Conservation (phyloP, 2,888 invertebrate species). For the Dicyrtomina minuta region DNA sequence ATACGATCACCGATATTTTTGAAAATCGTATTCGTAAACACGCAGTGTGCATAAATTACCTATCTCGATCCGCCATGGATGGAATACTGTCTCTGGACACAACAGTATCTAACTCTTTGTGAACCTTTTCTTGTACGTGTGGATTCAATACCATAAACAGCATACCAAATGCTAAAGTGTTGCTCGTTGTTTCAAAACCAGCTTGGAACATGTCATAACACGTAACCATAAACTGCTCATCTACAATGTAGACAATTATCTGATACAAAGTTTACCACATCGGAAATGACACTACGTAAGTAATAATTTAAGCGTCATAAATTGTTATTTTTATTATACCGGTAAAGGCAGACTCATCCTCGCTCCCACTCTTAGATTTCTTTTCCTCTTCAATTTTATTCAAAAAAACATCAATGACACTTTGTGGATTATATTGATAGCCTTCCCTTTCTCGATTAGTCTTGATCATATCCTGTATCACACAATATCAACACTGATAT, state of each 20-base stretch:
- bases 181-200: conserved; percentile 67
- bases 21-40: too few relatives aligned
- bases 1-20: neutral
- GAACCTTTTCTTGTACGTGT: conserved; percentile 64
- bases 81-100: conserved; percentile 58
- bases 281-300: neutral
- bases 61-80: conserved; percentile 61
- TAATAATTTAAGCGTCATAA: neutral
- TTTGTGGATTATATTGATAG: too few relatives aligned
- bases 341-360: conserved; percentile 40
- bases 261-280: neutral
- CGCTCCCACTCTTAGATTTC: conserved; percentile 42
- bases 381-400: too few relatives aligned
- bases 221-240: conserved; percentile 55
- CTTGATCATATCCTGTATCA: too few relatives aligned
- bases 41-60: conserved; percentile 31
- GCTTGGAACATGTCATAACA: conserved; percentile 67
- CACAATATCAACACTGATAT: too few relatives aligned
- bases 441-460: too few relatives aligned
- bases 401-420: too few relatives aligned
- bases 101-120: conserved; percentile 60
- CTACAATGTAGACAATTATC: conserved; percentile 20
- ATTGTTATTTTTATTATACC: conserved; percentile 27
- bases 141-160: conserved; percentile 64
- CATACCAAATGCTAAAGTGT: conserved; percentile 65